Base-by-base conservation (phyloP, 2,797 vertebrate genomes). In the Cuniculus paca region DNA sequence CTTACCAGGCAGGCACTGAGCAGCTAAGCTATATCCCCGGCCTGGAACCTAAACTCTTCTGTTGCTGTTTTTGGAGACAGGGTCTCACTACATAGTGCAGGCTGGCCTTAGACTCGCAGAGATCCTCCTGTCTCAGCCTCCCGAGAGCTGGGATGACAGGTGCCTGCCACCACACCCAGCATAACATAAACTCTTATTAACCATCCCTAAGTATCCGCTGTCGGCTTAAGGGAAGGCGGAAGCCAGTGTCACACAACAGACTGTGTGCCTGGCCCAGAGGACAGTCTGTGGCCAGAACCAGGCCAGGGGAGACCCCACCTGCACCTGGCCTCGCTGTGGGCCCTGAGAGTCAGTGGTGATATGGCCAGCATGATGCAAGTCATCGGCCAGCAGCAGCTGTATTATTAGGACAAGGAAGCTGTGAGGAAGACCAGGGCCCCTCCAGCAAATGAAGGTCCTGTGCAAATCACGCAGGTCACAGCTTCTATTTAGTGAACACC, bases 291-390 rank as follows among this genome's bases (percentile, higher is more conserved):
- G 34, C 65, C 34, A 22, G 34, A 20, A 34, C 31, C 36, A 81
- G 63, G n/a, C 45, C 20, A 16, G 63, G 52, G 5, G 17, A 45
- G 26, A 45, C 20, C 56, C 61, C 13, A 79, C 83, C 45, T 28
- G n/a, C 58, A 45, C 60, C 52, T 31, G 19, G 26, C 7, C 34
- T 0, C 3, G 70, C 4, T 26, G 24, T 34, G 31, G 17, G 81
- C 77, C 95, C 54, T 5, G 36, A 63, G 89, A 36, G 34, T 42
- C 4, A 28, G 74, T 31, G 34, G 54, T 26, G 54, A 34, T n/a
- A 5, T 0, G 12, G 20, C n/a, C 2, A 16, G 50, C 1, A 0
- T 19, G 6, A 81, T 0, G 50, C 7, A 58, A 34, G 48, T 14
- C 31, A 50, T 11, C n/a, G 28, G 68, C 13, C 48, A 54, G 42